These are phyloP conservation scores for Thecocarcelia acutangulata DNA, from an alignment of 2,888 invertebrate species.

Conservation along the genomic window DNA sequence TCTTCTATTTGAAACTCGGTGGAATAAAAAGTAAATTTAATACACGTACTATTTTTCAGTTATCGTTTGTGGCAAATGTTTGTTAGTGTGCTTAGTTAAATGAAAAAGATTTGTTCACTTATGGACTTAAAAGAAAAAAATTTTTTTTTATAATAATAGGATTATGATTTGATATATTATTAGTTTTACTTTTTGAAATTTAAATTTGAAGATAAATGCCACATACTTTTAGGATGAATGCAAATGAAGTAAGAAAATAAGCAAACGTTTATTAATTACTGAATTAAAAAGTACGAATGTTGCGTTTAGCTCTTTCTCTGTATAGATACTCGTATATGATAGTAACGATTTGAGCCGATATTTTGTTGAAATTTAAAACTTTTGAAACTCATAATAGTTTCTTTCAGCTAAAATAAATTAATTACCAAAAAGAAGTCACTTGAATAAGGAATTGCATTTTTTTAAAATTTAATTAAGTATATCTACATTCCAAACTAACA, in stretches of 20 bases:
- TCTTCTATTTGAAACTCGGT: slow-evolving; percentile 27
- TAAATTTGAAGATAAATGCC: not conserved
- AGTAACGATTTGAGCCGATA: too few species aligned
- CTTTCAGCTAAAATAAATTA: too few species aligned
- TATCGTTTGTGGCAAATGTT: not conserved
- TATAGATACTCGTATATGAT: too few species aligned
- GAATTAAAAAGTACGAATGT: too few species aligned
- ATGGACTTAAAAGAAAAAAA: slow-evolving; percentile 22
- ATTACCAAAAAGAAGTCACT: too few species aligned
- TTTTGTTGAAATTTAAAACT: too few species aligned
- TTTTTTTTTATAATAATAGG: slow-evolving; percentile 28
- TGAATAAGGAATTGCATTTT: too few species aligned
- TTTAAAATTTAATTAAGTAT: too few species aligned
- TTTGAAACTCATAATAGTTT: too few species aligned
- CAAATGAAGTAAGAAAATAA: not conserved
- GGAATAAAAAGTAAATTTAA: slow-evolving; percentile 22
- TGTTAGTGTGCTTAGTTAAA: slow-evolving; percentile 19
- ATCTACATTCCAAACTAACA: too few species aligned
- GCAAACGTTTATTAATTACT: slow-evolving; percentile 23
- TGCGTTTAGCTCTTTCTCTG: too few species aligned
- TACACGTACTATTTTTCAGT: slow-evolving; percentile 26
- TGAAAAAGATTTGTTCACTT: slow-evolving; percentile 47
- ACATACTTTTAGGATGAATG: slow-evolving; percentile 17
- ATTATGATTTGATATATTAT: slow-evolving; percentile 24
- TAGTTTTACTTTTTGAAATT: not conserved